Evolutionary conservation across 37 sponge, comb jelly and placozoan species (phyloP).

Genomic region (Oscarella lobularis): DNA sequence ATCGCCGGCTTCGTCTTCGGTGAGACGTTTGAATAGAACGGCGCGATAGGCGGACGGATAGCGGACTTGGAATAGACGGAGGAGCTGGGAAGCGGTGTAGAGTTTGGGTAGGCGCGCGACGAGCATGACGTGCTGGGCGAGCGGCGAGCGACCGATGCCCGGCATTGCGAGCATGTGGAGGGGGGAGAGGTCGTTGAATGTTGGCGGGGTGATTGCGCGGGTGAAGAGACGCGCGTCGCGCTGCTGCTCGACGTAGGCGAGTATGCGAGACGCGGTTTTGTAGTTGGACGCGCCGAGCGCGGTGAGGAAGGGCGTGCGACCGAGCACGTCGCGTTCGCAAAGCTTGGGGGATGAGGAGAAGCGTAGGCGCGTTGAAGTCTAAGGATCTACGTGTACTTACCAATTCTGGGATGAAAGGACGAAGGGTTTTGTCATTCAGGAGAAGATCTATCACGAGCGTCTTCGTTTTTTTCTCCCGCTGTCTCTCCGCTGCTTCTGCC

Average conservation of each 20-base stretch:
- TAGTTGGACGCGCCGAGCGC: conserved; percentile 44
- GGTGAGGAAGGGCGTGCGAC: conserved; percentile 45
- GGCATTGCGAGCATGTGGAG: neutral
- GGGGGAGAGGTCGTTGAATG: neutral
- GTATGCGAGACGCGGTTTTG: conserved; percentile 38
- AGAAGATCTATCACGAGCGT: neutral
- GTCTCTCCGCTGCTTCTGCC: neutral
- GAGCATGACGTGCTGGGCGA: neutral
- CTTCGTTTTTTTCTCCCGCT: neutral
- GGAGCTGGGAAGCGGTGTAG: neutral
- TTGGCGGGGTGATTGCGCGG: neutral
- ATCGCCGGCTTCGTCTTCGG: neutral
- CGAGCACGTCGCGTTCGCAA: conserved; percentile 26
- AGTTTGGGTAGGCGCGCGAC: neutral
- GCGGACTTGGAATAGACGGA: neutral
- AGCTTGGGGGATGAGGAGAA: conserved; percentile 51
- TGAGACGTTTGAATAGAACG: neutral
- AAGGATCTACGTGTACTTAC: conserved; percentile 22
- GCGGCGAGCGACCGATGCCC: neutral
- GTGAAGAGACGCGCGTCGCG: neutral
- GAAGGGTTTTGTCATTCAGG: neutral
- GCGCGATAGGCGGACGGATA: neutral
- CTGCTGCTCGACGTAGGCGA: conserved; percentile 23
- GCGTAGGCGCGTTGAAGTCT: conserved; percentile 37
- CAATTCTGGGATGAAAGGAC: neutral